Percentiles rank a stretch among this genome's conserved stretches.
Conservation (phyloP, 2,888 invertebrate species). For the Amphipyra berbera region DNA sequence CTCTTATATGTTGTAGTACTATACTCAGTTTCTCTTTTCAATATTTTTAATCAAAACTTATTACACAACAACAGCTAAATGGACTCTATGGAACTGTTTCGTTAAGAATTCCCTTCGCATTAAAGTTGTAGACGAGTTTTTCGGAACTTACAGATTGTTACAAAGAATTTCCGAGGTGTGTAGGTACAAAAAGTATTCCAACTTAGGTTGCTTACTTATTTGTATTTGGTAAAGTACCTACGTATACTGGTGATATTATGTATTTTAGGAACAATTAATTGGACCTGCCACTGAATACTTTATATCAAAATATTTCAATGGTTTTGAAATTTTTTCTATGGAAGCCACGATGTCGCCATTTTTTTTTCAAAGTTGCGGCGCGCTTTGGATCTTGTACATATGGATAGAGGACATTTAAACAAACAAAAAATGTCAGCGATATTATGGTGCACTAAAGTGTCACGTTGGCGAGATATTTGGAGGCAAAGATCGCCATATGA, state of each 20-base stretch:
- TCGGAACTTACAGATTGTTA: conserved; percentile 58
- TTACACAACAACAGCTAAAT: conserved; percentile 41
- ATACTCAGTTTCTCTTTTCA: conserved; percentile 13
- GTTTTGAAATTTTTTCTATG: no score
- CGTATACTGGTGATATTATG: conserved; percentile 1
- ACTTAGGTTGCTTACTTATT: conserved; percentile 34
- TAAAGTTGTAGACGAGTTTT: conserved; percentile 59
- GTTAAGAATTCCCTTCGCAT: conserved; percentile 56
- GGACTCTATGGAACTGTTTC: conserved; percentile 43
- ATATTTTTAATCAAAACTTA: conserved; percentile 60
- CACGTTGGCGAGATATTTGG: no score
- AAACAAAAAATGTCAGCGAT: no score
- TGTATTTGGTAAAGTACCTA: conserved; percentile 10
- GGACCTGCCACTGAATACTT: no score
- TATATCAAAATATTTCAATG: no score
- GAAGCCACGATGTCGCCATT: no score
- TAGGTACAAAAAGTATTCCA: conserved; percentile 23
- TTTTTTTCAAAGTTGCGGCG: no score
- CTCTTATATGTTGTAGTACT: background rate
- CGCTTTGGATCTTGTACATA: no score
- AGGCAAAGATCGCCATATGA: no score
- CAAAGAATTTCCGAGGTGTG: conserved; percentile 46
- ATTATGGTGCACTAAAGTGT: no score
- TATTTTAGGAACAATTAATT: conserved; percentile 2
- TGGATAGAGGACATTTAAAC: no score